A percentile compares a stretch with the other conserved stretches of the same genome.
These are phyloP conservation scores for Nyctalus aviator DNA, from an alignment of 2,797 vertebrate species.

Conservation along the genomic window DNA sequence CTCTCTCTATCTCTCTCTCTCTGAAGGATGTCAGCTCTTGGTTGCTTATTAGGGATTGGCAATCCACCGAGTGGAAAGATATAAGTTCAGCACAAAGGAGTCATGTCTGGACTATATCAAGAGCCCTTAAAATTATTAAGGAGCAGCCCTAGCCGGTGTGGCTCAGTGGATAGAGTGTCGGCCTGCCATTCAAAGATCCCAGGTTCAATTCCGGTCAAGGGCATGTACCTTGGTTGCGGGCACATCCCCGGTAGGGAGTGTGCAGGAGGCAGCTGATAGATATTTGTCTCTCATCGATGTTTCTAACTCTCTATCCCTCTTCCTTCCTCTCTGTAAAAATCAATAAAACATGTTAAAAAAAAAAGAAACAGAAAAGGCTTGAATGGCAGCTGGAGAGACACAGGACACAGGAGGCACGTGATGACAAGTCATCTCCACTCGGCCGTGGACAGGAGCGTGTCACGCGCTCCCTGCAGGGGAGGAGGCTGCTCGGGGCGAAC, in stretches of 20 bases:
- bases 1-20: neutral
- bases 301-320: no score
- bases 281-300: no score
- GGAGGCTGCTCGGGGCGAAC: conserved; percentile 67
- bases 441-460: conserved; percentile 66
- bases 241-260: no score
- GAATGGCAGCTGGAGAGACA: neutral
- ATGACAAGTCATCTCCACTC: conserved; percentile 53
- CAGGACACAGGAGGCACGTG: neutral
- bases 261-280: no score
- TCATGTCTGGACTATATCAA: fast-evolving
- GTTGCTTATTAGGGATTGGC: neutral
- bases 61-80: neutral
- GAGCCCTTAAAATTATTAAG: neutral
- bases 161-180: no score
- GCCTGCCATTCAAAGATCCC: no score
- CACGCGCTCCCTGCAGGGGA: conserved; percentile 51
- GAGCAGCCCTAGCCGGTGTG: neutral
- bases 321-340: no score
- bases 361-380: conserved; percentile 48
- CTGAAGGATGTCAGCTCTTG: neutral
- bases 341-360: no score
- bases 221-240: no score
- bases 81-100: neutral
- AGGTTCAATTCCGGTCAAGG: no score